These are phyloP conservation scores for Chrysochloris asiatica DNA, from an alignment of 2,113 vertebrate species.

Conservation along the genomic window DNA sequence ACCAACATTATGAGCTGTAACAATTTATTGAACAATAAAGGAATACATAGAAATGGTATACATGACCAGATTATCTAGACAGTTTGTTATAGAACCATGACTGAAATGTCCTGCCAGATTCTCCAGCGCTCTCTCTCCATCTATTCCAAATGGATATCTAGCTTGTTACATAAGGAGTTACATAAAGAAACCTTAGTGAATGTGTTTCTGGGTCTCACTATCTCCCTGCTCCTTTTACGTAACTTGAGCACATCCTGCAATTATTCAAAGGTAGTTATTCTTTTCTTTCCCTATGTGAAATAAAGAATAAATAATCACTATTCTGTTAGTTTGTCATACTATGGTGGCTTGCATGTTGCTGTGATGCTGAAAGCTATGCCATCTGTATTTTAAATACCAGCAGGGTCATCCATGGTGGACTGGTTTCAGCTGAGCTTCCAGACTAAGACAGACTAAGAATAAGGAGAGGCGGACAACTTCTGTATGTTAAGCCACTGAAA, in stretches of 20 bases:
- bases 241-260: not conserved
- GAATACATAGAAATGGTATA: conserved; percentile 7
- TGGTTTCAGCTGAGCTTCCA: no score
- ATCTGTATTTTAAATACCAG: no score
- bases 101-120: not conserved
- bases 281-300: not conserved
- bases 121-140: not conserved
- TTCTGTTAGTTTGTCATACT: no score
- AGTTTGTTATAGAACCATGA: not conserved
- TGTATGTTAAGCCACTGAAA: no score
- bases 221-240: not conserved
- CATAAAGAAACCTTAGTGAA: not conserved
- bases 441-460: no score
- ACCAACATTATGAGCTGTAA: not conserved
- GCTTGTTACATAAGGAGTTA: not conserved
- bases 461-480: no score
- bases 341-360: no score
- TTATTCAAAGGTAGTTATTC: not conserved
- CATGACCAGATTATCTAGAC: not conserved
- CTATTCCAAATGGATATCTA: not conserved
- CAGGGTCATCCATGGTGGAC: no score
- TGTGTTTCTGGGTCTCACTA: not conserved
- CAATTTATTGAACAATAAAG: not conserved
- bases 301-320: not conserved
- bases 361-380: no score